Base-by-base conservation (phyloP, 2,113 vertebrate species). In the Sterrhoptilus dennistouni region DNA sequence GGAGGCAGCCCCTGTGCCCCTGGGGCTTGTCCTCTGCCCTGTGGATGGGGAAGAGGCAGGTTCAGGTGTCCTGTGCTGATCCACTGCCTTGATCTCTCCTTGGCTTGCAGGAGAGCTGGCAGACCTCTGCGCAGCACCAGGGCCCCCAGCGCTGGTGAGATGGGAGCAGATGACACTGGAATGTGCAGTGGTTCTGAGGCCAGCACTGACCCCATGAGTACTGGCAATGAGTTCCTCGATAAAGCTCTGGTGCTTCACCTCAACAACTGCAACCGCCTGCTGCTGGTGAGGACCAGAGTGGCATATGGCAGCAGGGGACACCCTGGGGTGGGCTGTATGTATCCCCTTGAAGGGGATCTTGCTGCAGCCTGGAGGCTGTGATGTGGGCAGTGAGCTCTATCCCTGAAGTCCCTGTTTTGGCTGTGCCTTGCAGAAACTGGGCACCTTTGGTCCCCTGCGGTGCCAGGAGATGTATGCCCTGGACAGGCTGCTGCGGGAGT, bases 381-480 rank as follows among this genome's bases (percentile, higher is more conserved):
- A 25, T 20, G 31, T 29, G 44, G 44, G 50, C 0, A 9, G 24
- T 56, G 70, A 61, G 61, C 14, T 84, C n/a, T 11, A 14, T 44
- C 16, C 35, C 52, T 93, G 69, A 83, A 8, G 35, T 52, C 49
- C 18, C 27, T 2, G 24, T 1, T 23, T 52, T 42, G 50, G 61
- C 79, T 21, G 29, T 97, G 57, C 71, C 92, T 95, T 95, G 45
- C 93, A 99, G 99, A 98, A 98, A 87, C 97, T 99, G 96, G 99
- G 99, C 69, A 99, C 98, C 35, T 99, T 99, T 0, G 99, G 99
- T 44, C 99, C 99, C 11, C 97, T 99, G 92, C 98, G 99, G n/a
- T 99, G 99, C 95, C 98, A 97, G 84, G 99, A 99, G 97, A 99
- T 99, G 97, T 99, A 98, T 3, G 99, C 99, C 50, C 98, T 99